Percentiles rank a stretch among this genome's conserved stretches.
phyloP scores from a whole-genome alignment of 2,113 vertebrate species.

The Oreotrochilus melanogaster region DNA sequence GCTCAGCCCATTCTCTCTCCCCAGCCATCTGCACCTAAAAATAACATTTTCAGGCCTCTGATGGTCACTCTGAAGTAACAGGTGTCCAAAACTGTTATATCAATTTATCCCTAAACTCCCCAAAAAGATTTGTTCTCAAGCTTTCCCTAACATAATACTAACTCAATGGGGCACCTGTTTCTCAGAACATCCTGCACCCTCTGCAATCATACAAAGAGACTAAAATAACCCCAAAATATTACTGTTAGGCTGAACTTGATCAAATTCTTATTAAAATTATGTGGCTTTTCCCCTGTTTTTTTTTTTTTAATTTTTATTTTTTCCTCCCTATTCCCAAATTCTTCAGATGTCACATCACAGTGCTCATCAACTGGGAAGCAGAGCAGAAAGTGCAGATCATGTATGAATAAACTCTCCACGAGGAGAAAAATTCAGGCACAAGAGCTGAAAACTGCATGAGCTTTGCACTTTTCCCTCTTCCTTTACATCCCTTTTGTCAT shows the following conservation, averaged over 20 bases:
- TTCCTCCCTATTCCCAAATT: background rate
- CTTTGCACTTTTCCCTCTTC: background rate
- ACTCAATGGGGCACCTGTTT: conserved; percentile 52
- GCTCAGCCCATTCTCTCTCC: conserved; percentile 24
- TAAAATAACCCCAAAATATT: background rate
- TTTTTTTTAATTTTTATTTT: background rate
- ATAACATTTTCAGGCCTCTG: conserved; percentile 53
- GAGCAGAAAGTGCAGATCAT: background rate
- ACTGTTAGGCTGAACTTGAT: background rate
- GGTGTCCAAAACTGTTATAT: conserved; percentile 32
- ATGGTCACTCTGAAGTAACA: conserved; percentile 54
- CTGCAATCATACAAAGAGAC: background rate
- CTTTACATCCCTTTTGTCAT: background rate
- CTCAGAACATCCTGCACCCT: background rate
- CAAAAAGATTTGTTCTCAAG: background rate
- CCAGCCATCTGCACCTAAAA: conserved; percentile 75
- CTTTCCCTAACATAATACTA: background rate
- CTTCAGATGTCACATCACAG: background rate
- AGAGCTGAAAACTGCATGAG: background rate
- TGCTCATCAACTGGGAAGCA: background rate
- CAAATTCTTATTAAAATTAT: background rate
- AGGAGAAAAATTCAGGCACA: background rate
- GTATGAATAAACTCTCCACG: background rate
- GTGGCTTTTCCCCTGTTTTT: rapidly evolving
- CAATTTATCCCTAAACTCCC: conserved; percentile 20